Conservation (phyloP, 1,140 invertebrate genomes). For the Bombus pyrosoma region DNA sequence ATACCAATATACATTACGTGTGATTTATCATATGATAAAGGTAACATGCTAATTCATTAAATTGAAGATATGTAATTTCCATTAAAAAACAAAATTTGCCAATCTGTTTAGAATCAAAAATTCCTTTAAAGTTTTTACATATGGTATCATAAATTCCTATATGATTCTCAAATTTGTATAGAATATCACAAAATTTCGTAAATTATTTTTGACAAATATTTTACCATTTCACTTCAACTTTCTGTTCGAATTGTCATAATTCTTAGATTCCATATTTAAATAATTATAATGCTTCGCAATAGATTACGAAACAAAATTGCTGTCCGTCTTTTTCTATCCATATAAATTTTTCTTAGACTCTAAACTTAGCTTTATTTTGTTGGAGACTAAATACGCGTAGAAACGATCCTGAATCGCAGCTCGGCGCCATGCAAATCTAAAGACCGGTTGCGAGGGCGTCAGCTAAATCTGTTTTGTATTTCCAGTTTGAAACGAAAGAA, state of each 20-base stretch:
- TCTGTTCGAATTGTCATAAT: not conserved
- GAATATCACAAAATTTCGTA: too few relatives aligned
- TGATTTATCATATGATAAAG: not conserved
- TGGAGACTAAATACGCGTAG: not conserved
- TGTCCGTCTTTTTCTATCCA: not conserved
- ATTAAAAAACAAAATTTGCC: too few relatives aligned
- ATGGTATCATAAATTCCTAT: not conserved
- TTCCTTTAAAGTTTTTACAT: not conserved
- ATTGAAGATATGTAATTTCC: too few relatives aligned
- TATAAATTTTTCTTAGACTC: not conserved
- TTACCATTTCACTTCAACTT: not conserved
- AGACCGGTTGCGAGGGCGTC: constrained; percentile 18
- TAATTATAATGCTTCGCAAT: not conserved
- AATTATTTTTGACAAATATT: not conserved
- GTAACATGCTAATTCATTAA: too few relatives aligned
- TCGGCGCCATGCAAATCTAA: constrained; percentile 30
- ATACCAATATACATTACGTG: not conserved
- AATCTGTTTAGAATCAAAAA: not conserved
- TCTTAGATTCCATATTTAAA: not conserved
- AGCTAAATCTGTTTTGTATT: constrained; percentile 31
- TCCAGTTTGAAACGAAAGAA: not conserved
- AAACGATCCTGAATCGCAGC: constrained; percentile 15
- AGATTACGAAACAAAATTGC: not conserved
- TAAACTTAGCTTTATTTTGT: not conserved
- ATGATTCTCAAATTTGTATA: too few relatives aligned